Base-by-base conservation (phyloP, 1,140 invertebrate genomes). In the Leptinotarsa undecemlineata region DNA sequence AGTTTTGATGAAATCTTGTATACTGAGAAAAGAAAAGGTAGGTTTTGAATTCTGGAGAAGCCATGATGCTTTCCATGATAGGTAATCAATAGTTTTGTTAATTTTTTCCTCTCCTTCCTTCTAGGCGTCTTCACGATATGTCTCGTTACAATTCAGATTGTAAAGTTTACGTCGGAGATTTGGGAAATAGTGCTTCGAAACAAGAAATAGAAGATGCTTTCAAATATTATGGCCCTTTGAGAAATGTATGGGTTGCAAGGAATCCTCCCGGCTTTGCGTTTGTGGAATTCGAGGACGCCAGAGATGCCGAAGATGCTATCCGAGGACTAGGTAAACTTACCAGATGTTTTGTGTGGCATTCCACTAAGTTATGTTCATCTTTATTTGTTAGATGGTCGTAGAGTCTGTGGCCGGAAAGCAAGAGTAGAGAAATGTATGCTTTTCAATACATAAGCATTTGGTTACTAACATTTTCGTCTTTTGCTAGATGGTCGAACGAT, bases 81-180 rank as follows among this genome's bases (percentile, higher is more conserved):
- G 63, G 63, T 64, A 70, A 70, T 70, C 68, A 57, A 57, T 60
- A 70, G 11, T 57, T 57, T 13, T 70, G 17, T 15, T 14, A 57
- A 57, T 57, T 57, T 57, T 57, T 15, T 57, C n/a, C 2, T 19
- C 68, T 57, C n/a, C 48, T 70, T 70, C 20, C 68, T 13, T n/a
- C 17, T 47, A 51, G 68, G 14, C n/a, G 48, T 13, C n/a, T 70
- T 19, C 15, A n/a, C 68, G 51, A 48, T 83, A 93, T 94, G 92
- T 93, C 92, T 74, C 89, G 93, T 61, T 92, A 93, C 85, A 57
- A 57, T 15, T 90, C 92, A 61, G 97, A 98, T 84, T 95, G 95
- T 81, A 99, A 99, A 86, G 92, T 99, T 13, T 99, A 99, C 86
- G 96, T 99, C 26, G 98, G 98, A 51, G 96, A 98, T 88, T 88